phyloP scores from a whole-genome alignment of 30 jellyfish, hydroid and myxozoan species.

The Cassiopea xamachana region DNA sequence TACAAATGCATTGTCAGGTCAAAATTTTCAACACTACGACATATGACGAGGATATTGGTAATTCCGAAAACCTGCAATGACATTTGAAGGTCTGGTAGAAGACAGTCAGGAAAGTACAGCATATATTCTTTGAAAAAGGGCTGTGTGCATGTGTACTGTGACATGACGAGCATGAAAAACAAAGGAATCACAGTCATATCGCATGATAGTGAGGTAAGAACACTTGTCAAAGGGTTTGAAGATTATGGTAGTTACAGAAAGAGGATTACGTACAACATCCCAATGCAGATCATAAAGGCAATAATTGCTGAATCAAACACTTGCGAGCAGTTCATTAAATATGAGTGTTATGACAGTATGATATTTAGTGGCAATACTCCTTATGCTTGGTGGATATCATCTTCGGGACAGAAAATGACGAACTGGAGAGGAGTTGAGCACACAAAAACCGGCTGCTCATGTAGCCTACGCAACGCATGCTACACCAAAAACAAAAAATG shows the following conservation, averaged over 20 bases:
- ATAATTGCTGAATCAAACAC: not conserved
- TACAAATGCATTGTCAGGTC: constrained; percentile 22
- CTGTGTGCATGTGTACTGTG: constrained; percentile 40
- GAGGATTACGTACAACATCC: constrained; percentile 2
- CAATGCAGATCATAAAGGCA: constrained; percentile 4
- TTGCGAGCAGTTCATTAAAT: constrained; percentile 36
- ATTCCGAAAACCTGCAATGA: constrained; percentile 24
- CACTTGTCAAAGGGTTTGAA: constrained; percentile 37
- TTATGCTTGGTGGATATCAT: constrained; percentile 42
- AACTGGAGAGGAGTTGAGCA: constrained; percentile 58
- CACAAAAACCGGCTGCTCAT: constrained; percentile 19
- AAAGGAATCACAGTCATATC: constrained; percentile 51
- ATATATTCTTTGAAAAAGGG: not conserved
- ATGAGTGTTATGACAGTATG: constrained; percentile 42
- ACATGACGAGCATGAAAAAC: constrained; percentile 31
- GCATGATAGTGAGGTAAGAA: constrained; percentile 59
- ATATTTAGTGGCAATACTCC: not conserved
- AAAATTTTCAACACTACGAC: not conserved
- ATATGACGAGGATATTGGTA: not conserved
- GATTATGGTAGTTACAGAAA: not conserved
- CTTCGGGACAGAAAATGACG: constrained; percentile 7
- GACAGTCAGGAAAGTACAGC: constrained; percentile 13
- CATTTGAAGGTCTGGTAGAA: not conserved
- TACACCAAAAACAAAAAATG: not conserved
- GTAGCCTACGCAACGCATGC: constrained; percentile 8